These are phyloP conservation scores for Erythrolamprus reginae DNA, from an alignment of 2,113 vertebrate species.

Conservation along the genomic window DNA sequence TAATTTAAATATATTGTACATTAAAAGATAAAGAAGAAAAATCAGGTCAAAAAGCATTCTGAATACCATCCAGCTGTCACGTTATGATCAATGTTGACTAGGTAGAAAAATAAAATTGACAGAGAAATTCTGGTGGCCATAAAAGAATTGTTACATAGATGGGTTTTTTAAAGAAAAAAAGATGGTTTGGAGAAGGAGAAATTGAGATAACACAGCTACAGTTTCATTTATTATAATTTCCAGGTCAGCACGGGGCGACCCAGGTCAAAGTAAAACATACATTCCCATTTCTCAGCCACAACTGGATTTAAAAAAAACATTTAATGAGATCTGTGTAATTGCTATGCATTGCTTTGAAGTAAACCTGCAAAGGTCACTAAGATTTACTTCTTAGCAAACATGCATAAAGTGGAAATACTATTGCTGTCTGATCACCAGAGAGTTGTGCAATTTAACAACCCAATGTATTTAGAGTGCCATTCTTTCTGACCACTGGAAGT, in stretches of 20 bases:
- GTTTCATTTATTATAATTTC: neutral
- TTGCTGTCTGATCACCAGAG: neutral
- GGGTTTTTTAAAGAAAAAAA: neutral
- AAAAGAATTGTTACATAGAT: neutral
- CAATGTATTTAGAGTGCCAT: neutral
- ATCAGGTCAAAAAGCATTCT: neutral
- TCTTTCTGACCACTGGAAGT: neutral
- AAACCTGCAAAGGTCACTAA: neutral
- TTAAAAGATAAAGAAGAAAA: neutral
- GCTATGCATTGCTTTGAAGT: neutral
- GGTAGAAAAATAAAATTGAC: neutral
- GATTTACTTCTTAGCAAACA: neutral
- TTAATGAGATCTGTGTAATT: neutral
- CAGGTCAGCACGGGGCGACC: neutral
- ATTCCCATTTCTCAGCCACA: neutral
- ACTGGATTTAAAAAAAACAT: neutral
- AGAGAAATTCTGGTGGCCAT: neutral
- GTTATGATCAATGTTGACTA: neutral
- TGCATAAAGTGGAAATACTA: neutral
- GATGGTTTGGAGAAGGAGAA: neutral
- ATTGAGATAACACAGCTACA: neutral
- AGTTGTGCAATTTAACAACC: neutral
- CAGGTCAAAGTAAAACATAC: neutral
- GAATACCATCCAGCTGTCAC: neutral
- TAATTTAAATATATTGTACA: neutral